A percentile compares a stretch with the other conserved stretches of the same genome.
phyloP scores from a whole-genome alignment of 2,888 invertebrate genomes.

The Xanthia togata region DNA sequence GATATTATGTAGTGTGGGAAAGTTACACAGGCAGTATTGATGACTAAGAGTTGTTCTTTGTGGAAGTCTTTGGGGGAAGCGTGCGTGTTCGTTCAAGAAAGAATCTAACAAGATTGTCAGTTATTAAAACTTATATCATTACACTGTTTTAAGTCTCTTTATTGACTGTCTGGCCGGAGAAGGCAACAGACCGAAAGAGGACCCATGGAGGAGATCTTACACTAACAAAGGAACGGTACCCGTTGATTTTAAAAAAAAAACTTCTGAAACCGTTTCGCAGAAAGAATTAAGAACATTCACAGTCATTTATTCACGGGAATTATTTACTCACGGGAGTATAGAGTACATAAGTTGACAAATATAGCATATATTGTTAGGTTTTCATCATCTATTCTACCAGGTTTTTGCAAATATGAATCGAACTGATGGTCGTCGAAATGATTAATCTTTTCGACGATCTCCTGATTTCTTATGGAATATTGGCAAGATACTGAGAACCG shows the following conservation, averaged over 20 bases:
- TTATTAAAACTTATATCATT: background rate
- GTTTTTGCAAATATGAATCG: background rate
- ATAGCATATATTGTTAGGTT: background rate
- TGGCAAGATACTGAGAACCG: background rate
- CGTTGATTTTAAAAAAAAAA: background rate
- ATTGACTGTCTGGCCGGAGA: background rate
- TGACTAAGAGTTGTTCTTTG: no score
- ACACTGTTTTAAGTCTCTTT: no score
- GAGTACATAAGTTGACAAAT: background rate
- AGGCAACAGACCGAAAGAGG: background rate
- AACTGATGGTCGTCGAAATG: background rate
- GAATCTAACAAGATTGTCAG: background rate
- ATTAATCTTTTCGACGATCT: background rate
- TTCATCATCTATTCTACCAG: background rate
- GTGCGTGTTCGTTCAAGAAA: background rate
- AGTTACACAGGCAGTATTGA: background rate
- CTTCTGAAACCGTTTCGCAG: background rate
- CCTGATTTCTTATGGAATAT: background rate
- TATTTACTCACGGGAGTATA: background rate
- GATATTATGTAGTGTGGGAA: conserved; percentile 25
- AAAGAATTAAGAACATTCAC: background rate
- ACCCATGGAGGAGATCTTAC: background rate
- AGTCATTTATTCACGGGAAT: background rate
- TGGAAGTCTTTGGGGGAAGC: background rate
- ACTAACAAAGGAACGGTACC: background rate